Evolutionary conservation across 2,113 vertebrate species (phyloP), one percentile per base, ranked within the genome.

Genomic region (Osmerus eperlanus): DNA sequence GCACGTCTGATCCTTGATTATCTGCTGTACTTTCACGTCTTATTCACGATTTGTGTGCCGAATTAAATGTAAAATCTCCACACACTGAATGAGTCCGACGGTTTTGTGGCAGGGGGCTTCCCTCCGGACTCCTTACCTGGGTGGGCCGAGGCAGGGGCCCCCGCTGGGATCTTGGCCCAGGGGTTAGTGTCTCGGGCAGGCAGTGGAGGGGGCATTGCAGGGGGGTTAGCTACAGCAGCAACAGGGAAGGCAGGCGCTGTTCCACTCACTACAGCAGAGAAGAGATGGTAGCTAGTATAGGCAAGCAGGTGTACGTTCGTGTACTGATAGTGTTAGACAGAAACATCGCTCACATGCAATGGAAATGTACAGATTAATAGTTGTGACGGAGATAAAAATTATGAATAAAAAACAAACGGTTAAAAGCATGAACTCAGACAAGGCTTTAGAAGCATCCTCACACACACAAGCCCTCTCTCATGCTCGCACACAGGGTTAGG

Each of bases 161-260:
- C 87, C 63, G 90, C 85, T 78, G 94, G 95, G 89, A 89, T 90
- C 86, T 94, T 92, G 84, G 95, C 95, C 97, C 97, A 98, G 84
- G 97, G 97, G 94, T 98, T 99, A 92, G 96, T 98, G 81, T 98
- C 97, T 88, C 97, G 94, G 75, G 95, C 94, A 75, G 96, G 96
- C 84, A 97, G 90, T 79, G 95, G 93, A 77, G 94, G 91, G 67
- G 95, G 89, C 79, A 94, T 89, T 83, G 91, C 90, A 85, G 95
- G 91, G 81, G 93, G 84, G 85, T 87, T 89, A 80, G 74, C 78
- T 86, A 91, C 91, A 88, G 90, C 91, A 92, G 91, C 86, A 88
- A 92, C 85, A 89, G 95, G 91, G 91, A 94, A 94, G 92, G 91
- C 90, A 84, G 94, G 89, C 84, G 90, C 89, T 86, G 94, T 92